Evolutionary conservation across 2,888 invertebrate species (phyloP).

Genomic region (Blera fallax): DNA sequence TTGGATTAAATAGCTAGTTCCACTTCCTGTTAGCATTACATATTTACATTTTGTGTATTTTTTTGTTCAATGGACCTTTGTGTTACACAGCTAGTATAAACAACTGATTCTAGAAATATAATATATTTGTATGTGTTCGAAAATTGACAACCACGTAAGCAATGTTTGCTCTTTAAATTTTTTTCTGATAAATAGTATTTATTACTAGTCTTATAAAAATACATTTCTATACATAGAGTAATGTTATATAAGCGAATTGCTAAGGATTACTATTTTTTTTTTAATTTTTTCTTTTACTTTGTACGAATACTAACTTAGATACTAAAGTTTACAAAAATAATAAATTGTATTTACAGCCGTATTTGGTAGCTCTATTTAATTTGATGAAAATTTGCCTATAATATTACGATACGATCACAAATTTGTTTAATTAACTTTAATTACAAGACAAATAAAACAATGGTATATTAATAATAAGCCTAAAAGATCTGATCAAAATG

Average conservation of each 20-base stretch:
- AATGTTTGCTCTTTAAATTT: slow-evolving; percentile 11
- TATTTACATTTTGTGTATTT: slow-evolving; percentile 6
- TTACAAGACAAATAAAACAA: slow-evolving; percentile 3
- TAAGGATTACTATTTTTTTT: background rate
- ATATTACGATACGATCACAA: slow-evolving; percentile 62
- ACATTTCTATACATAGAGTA: slow-evolving; percentile 19
- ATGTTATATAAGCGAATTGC: slow-evolving; percentile 35
- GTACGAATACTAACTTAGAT: slow-evolving; percentile 59
- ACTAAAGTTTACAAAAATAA: slow-evolving; percentile 49
- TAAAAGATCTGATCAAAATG: background rate
- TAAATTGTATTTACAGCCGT: slow-evolving; percentile 58
- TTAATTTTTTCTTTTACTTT: slow-evolving; percentile 20
- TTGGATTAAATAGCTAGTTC: slow-evolving; percentile 20
- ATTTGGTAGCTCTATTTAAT: slow-evolving; percentile 23
- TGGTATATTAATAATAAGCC: background rate
- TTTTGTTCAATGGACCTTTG: slow-evolving; percentile 20
- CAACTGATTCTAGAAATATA: slow-evolving; percentile 9
- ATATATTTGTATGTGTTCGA: background rate
- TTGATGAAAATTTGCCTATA: slow-evolving; percentile 35
- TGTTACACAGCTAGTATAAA: slow-evolving; percentile 20
- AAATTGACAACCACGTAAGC: slow-evolving; percentile 37
- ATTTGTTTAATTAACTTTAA: slow-evolving; percentile 44
- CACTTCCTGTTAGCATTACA: slow-evolving; percentile 7
- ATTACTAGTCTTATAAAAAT: slow-evolving; percentile 49
- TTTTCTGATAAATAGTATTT: slow-evolving; percentile 2